Conservation (phyloP, 2,113 vertebrate genomes). For the Motacilla alba region DNA sequence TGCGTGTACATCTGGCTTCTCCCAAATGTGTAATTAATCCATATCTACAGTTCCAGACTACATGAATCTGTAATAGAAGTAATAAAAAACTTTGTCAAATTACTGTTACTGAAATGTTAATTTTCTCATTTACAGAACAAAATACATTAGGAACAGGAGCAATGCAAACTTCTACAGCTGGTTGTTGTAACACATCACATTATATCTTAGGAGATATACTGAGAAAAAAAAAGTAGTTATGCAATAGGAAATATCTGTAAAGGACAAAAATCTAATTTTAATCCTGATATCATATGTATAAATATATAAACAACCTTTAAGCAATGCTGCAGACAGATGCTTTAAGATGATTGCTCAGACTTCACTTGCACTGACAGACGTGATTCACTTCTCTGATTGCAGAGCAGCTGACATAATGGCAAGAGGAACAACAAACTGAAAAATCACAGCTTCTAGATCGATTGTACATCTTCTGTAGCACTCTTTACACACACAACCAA, state of each 20-base stretch:
- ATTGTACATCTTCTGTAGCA: not conserved
- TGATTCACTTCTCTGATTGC: not conserved
- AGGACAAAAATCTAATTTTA: not conserved
- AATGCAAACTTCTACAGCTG: not conserved
- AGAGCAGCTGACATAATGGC: not conserved
- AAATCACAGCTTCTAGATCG: not conserved
- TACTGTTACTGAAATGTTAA: not conserved
- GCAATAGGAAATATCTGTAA: not conserved
- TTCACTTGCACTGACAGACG: not conserved
- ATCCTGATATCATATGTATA: not conserved
- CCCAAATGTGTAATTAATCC: not conserved
- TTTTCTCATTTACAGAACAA: not conserved
- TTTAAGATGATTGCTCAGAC: not conserved
- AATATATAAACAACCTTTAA: not conserved
- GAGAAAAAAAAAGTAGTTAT: not conserved
- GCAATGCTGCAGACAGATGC: not conserved
- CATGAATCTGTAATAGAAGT: not conserved
- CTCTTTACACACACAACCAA: not conserved
- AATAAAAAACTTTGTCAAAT: not conserved
- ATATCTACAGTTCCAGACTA: not conserved
- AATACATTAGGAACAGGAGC: not conserved
- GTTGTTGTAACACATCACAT: not conserved
- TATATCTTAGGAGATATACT: not conserved
- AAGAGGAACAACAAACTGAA: not conserved
- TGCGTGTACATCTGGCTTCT: not conserved